Evolutionary conservation across 2,113 vertebrate genomes (phyloP), one percentile per base, ranked within the genome.

Genomic region (Camelus dromedarius): DNA sequence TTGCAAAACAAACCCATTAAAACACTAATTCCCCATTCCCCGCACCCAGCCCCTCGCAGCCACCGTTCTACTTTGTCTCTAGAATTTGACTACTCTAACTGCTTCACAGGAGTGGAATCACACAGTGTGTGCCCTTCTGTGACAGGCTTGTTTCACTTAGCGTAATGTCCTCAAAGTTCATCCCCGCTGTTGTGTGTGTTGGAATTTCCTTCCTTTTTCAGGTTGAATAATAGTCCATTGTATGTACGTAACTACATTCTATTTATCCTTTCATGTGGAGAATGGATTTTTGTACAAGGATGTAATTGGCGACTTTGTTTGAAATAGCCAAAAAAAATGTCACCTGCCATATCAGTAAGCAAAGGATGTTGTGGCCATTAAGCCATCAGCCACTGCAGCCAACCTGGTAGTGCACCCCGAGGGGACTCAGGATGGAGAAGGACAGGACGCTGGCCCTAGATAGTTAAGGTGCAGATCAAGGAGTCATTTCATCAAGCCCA

Each of bases 381-480:
- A 77, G n/a, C 11, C 50, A 4, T 77, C 32, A 12, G 32, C 32
- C 11, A n/a, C 30, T 14, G 19, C 32, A 77, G 75, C 32, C 54
- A 50, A 18, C 32, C 52, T 1, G 3, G 4, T 77, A 18, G 16
- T n/a, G 48, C 6, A 54, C 50, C 75, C 32, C n/a, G 50, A 54
- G 50, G 32, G 75, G 50, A n/a, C n/a, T 24, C 50, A 54, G 75
- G 50, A 54, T 54, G 75, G 6, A n/a, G 75, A 77, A n/a, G 2
- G 24, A 24, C 46, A 48, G 50, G 32, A 22, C n/a, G 54, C 3
- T 64, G 3, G 32, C 50, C 30, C 3, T 8, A 35, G 32, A 35
- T 22, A 35, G 11, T 50, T 54, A n/a, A 77, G 50, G 32, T n/a
- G 50, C 0, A 0, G n/a, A 24, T 24, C 32, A 54, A 14, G 50